Conservation (phyloP, 1,140 invertebrate genomes). For the Dendroctonus valens region DNA sequence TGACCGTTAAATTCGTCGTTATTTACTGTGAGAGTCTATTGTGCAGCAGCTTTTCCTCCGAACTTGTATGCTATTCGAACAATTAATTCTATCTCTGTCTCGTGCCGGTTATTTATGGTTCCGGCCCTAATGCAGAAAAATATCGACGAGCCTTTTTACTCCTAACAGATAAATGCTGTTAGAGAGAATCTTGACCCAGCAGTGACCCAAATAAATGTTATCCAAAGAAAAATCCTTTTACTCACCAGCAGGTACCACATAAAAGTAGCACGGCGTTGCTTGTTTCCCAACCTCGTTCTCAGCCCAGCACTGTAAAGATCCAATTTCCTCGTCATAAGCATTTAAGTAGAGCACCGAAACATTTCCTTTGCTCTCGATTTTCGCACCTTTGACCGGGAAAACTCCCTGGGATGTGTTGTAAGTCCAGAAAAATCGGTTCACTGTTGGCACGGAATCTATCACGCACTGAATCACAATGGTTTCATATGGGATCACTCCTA, state of each 20-base stretch:
- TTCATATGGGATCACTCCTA: constrained; percentile 62
- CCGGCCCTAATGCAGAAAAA: not conserved
- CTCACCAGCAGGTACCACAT: constrained; percentile 79
- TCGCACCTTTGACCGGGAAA: constrained; percentile 59
- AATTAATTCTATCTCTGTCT: constrained; percentile 25
- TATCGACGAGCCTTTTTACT: too few relatives aligned
- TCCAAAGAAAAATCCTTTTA: not conserved
- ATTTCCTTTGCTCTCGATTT: constrained; percentile 62
- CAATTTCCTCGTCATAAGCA: constrained; percentile 71
- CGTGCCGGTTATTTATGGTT: constrained; percentile 16
- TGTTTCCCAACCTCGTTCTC: constrained; percentile 79
- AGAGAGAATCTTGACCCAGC: too few relatives aligned
- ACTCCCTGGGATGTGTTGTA: constrained; percentile 75
- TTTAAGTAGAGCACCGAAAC: constrained; percentile 68
- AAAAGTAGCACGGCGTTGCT: constrained; percentile 75
- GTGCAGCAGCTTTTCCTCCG: constrained; percentile 20
- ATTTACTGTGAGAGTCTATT: constrained; percentile 35
- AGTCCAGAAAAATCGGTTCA: constrained; percentile 74
- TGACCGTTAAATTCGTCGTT: constrained; percentile 41
- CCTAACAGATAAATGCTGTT: too few relatives aligned
- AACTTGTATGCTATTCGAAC: constrained; percentile 8
- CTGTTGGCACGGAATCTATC: constrained; percentile 75
- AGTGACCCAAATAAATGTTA: too few relatives aligned
- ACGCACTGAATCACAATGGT: constrained; percentile 69
- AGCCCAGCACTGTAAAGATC: constrained; percentile 83